Evolutionary conservation across 2,888 invertebrate species (phyloP).

Genomic region (Hypselothyrea guttata): DNA sequence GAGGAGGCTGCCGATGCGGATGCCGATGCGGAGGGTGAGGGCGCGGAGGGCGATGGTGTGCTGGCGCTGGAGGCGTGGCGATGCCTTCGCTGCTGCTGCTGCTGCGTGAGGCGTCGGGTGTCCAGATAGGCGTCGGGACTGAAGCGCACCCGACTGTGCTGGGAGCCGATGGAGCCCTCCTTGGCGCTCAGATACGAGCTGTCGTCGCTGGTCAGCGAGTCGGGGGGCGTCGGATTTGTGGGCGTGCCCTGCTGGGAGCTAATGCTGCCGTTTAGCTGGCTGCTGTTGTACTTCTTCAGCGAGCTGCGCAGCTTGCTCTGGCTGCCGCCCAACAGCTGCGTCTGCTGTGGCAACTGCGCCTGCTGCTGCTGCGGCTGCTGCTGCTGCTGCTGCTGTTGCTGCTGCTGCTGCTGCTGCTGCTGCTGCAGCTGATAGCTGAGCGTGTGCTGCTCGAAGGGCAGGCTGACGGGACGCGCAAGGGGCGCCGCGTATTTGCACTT

Average conservation of each 20-base stretch:
- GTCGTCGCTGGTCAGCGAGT: conserved; percentile 92
- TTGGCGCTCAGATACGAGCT: conserved; percentile 94
- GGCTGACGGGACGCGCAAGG: conserved; percentile 79
- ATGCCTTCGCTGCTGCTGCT: conserved; percentile 42
- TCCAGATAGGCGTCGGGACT: conserved; percentile 89
- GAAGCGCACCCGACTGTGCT: conserved; percentile 89
- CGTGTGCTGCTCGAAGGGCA: conserved; percentile 83
- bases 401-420: conserved; percentile 16
- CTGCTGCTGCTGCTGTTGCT: conserved; percentile 12
- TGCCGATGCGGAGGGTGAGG: conserved; percentile 63
- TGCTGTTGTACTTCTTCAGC: conserved; percentile 87
- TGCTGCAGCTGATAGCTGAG: conserved; percentile 44
- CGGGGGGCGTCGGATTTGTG: conserved; percentile 92
- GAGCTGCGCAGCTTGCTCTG: conserved; percentile 88
- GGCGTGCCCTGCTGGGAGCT: conserved; percentile 84
- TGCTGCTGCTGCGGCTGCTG: conserved; percentile 24
- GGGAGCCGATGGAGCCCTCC: conserved; percentile 87
- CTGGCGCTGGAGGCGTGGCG: conserved; percentile 56
- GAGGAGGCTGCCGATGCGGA: conserved; percentile 60
- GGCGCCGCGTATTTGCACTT: conserved; percentile 56
- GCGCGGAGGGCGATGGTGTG: conserved; percentile 64
- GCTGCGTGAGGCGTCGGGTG: conserved; percentile 71
- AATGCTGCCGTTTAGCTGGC: conserved; percentile 61
- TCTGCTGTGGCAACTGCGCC: conserved; percentile 17
- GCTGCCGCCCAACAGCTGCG: not conserved